These are phyloP conservation scores for Emesis russula DNA, from an alignment of 2,888 invertebrate genomes.

Conservation along the genomic window DNA sequence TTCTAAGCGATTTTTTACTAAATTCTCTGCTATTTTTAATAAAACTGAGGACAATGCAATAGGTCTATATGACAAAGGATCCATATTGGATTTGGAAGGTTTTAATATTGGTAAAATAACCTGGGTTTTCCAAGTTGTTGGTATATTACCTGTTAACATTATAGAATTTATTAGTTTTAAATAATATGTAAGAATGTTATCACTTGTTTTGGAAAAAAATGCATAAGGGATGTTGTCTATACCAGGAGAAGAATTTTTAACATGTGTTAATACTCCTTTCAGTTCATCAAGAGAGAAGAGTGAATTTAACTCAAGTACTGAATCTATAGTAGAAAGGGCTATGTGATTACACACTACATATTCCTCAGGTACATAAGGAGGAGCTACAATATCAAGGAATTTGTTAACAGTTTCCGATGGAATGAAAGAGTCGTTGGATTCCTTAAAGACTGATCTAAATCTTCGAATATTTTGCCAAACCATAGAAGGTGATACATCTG, in stretches of 20 bases:
- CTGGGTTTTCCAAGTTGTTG: background rate
- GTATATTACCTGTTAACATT: constrained; percentile 5
- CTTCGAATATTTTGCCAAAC: constrained; percentile 31
- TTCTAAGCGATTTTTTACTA: background rate
- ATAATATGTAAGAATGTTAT: background rate
- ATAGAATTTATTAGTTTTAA: background rate
- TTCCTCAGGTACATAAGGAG: constrained; percentile 8
- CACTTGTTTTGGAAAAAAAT: background rate
- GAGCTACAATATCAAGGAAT: background rate
- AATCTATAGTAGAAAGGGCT: background rate
- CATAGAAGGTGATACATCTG: constrained; percentile 18
- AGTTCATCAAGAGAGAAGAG: background rate
- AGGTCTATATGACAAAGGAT: background rate
- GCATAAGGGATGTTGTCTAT: background rate
- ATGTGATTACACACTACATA: background rate
- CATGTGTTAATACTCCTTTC: constrained; percentile 2
- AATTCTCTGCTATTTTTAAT: background rate
- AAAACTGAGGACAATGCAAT: background rate
- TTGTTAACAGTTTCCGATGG: background rate
- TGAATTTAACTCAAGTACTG: background rate
- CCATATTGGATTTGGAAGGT: background rate
- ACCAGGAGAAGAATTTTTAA: constrained; percentile 11
- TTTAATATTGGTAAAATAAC: background rate
- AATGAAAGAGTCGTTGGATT: background rate
- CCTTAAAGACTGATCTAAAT: background rate